These are phyloP conservation scores for Sebastes fasciatus DNA, from an alignment of 2,113 vertebrate species.

Conservation along the genomic window DNA sequence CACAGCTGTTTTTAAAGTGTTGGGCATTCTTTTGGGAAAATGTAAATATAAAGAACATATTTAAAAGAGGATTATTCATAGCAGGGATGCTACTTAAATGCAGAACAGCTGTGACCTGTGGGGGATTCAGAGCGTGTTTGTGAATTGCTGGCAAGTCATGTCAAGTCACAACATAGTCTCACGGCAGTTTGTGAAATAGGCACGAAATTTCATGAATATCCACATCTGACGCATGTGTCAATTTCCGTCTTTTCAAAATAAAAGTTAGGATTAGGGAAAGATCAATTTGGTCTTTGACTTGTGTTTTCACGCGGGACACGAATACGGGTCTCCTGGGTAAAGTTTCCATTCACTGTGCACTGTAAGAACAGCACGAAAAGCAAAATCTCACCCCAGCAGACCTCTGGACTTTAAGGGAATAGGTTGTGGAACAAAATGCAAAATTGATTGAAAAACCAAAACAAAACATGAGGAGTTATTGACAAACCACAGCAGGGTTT, in stretches of 20 bases:
- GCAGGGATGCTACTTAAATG: not conserved
- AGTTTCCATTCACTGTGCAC: not conserved
- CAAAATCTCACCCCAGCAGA: not conserved
- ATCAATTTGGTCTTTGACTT: no score
- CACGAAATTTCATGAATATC: no score
- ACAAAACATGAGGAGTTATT: conserved; percentile 8
- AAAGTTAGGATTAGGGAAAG: no score
- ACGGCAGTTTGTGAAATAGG: no score
- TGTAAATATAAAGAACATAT: not conserved
- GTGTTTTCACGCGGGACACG: no score
- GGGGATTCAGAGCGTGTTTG: not conserved
- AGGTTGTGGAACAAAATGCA: conserved; percentile 4
- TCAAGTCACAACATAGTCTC: no score
- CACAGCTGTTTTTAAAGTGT: not conserved
- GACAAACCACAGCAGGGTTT: conserved; percentile 21
- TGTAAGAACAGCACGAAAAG: not conserved
- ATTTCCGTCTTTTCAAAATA: no score
- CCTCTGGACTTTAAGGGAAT: not conserved
- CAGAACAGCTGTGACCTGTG: not conserved
- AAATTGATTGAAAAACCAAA: conserved; percentile 8
- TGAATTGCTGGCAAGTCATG: not conserved
- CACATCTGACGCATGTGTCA: no score
- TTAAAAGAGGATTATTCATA: not conserved
- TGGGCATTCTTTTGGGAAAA: not conserved
- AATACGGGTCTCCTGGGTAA: no score